Evolutionary conservation across 2,113 vertebrate genomes (phyloP), one percentile per base, ranked within the genome.

Genomic region (Empidonax alnorum): DNA sequence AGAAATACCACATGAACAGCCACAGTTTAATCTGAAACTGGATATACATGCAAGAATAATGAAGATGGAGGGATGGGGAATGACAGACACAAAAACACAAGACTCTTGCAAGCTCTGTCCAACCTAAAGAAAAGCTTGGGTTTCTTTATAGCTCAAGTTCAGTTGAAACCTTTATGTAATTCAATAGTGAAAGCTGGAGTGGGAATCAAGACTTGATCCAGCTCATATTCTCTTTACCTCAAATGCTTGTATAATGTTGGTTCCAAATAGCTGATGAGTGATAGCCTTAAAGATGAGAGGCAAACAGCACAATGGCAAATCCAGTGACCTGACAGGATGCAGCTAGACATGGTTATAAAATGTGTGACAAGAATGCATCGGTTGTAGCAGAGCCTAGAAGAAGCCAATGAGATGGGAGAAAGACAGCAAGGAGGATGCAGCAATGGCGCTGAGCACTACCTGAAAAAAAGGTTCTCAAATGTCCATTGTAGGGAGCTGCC

Each of bases 91-190:
- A 89, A 95, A 76, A 85, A 14, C 14, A 91, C 33, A 71, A 31
- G 41, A 80, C 39, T 89, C 62, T 18, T n/a, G 30, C 71, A 93
- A 87, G 46, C 46, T 77, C 47, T 67, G 13, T 71, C 50, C 63
- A 90, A 65, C 30, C 47, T 90, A 77, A 73, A 91, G 69, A 82
- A 75, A 90, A 69, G 33, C 35, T 69, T 90, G 35, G 5, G 25
- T 88, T 96, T 93, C 67, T 90, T 53, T 31, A 74, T 22, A 96
- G 67, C 50, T 91, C 46, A 66, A 47, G 37, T 90, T 91, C 10
- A 0, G 14, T 35, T 73, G 75, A 87, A 93, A 80, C 16, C 20
- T 72, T 91, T 79, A 37, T 47, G 47, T 42, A 90, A 89, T 74
- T 95, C 84, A 82, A 17, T 9, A 58, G 20, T 33, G 50, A 82